These are phyloP conservation scores for Regulus satrapa DNA, from an alignment of 2,113 vertebrate genomes.

Conservation along the genomic window DNA sequence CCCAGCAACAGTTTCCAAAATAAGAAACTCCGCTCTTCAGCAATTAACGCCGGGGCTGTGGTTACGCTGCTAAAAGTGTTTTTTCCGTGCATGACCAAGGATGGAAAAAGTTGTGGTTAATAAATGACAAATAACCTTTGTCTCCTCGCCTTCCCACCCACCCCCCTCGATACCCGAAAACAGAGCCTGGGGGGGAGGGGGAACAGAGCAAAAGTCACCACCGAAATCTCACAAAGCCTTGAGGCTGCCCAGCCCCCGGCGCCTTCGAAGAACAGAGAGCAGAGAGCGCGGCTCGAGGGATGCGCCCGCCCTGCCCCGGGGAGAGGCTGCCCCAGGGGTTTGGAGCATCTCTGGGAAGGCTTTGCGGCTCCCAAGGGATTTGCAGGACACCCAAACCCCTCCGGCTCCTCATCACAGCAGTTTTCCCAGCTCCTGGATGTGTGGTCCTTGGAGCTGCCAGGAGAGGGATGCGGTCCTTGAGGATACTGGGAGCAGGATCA, in stretches of 20 bases:
- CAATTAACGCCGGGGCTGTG: constrained; percentile 38
- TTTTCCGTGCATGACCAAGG: constrained; percentile 65
- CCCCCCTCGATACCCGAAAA: not conserved
- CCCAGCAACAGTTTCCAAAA: constrained; percentile 60
- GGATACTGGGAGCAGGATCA: not conserved
- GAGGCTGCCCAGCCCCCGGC: not conserved
- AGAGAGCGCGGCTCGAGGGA: not conserved
- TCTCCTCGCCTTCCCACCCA: not conserved
- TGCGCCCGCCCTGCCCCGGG: fast-evolving
- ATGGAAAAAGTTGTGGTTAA: constrained; percentile 74
- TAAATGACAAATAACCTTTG: constrained; percentile 67
- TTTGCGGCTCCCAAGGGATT: not conserved
- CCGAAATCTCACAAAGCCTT: constrained; percentile 15
- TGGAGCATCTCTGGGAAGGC: not conserved
- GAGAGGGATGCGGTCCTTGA: not conserved
- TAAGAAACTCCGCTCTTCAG: constrained; percentile 60
- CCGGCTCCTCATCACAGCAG: fast-evolving
- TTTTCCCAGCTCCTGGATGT: not conserved
- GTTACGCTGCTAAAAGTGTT: constrained; percentile 46
- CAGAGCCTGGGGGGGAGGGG: not conserved
- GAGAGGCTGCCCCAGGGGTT: not conserved
- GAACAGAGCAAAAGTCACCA: not conserved
- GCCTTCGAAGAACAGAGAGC: constrained; percentile 72
- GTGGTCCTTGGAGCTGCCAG: not conserved
- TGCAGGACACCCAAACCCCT: fast-evolving